Evolutionary conservation across 2,888 invertebrate species (phyloP), one percentile per base, ranked within the genome.

Genomic region (Drosophila nigricruria): DNA sequence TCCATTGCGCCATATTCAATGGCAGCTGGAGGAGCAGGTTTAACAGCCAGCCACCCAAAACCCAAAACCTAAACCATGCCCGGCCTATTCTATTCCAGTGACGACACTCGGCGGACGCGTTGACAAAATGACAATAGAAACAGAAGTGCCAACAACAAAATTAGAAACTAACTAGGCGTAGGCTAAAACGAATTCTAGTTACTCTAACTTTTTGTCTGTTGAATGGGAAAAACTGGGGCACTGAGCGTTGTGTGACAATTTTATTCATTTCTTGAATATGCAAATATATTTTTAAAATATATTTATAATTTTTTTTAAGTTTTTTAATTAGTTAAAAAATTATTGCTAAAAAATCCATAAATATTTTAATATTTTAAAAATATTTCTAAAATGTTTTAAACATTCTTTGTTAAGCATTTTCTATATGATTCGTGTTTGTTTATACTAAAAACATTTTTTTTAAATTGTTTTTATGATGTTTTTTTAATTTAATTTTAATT

Each of bases 91-190:
- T 54, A 62, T 68, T 59, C 38, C 60, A 47, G 36, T 77, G 80
- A 84, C 77, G 86, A 88, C 89, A 82, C 89, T 89, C 89, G 59
- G 61, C 68, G 89, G 84, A 62, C 84, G 72, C 80, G 88, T 84
- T 84, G 89, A 88, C 82, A 82, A 85, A 82, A 89, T 73, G 86
- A 85, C 88, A 84, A 85, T 85, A 77, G 68, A 59, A 62, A 65
- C 52, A 76, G 52, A 66, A 76, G 62, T 66, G 56, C 40, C 66
- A 60, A 47, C 40, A 36, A 42, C 38, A 36, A 64, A 49, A 32
- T 32, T 47, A 23, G 12, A 56, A 47, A 62, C 14, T 53, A 52
- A n/a, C 52, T 34, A 16, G 0, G n/a, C 5, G 36, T 16, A 40
- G 10, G 16, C 1, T 25, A 18, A 18, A 14, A 23, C 50, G 53